Evolutionary conservation across 2,113 vertebrate genomes (phyloP), one percentile per base, ranked within the genome.

Genomic region (Acanthochromis polyacanthus): DNA sequence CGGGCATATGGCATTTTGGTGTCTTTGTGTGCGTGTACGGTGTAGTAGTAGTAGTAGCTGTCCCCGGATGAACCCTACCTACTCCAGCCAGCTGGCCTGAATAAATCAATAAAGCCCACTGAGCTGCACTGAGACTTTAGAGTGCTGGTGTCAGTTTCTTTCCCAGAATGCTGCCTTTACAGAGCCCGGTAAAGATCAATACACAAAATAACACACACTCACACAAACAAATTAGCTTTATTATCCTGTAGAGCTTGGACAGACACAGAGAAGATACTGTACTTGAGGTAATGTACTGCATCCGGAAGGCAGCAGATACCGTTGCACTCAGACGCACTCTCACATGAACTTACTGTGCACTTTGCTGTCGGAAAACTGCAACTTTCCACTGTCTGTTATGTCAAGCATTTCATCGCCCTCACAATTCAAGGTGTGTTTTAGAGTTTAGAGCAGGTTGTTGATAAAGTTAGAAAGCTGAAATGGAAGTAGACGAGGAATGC

Each of bases 81-180:
- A 53, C 60, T 84, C 56, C 71, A 38, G 50, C 56, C 85, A 74
- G 80, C 71, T 82, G 69, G 75, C 66, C 69, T 82, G 74, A 80
- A 92, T 85, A 78, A 87, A 87, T 91, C 84, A 88, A 88, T 90
- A 84, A 80, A 79, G 80, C 82, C 43, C 58, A 80, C 57, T 79
- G 70, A 78, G 75, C 83, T 78, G 70, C 73, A 70, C 57, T 75
- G 62, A 85, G 78, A 80, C 82, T 62, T 64, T 62, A 75, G 66
- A 84, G 79, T 84, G 68, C 84, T 72, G 23, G 82, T 87, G 78
- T 85, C 86, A 78, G 66, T 87, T 69, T 81, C 53, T 75, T 60
- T 78, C 62, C 43, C 62, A 77, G 56, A 83, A 75, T 71, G 78
- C 77, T 66, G 66, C 64, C 48, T 73, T 67, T 48, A 74, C 64